Evolutionary conservation across 2,888 invertebrate genomes (phyloP).

Genomic region (Drosophila silvestris): DNA sequence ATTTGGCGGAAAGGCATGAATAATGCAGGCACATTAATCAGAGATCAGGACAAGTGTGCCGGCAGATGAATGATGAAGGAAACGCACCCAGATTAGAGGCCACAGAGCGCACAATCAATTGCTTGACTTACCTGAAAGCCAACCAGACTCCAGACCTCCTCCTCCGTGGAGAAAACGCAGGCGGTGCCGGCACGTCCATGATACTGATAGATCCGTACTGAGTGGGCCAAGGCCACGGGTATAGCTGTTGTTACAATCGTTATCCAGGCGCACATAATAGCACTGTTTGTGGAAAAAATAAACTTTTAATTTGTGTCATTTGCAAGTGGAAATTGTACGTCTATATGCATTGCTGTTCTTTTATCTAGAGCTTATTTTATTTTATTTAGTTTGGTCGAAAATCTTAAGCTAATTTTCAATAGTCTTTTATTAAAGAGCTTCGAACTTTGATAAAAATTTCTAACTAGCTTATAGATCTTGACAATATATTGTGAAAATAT

Average conservation of each 20-base stretch:
- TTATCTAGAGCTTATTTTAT: neutral
- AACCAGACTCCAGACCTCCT: slow-evolving; percentile 86
- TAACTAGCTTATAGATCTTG: no score
- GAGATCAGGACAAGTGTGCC: neutral
- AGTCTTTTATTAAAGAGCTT: neutral
- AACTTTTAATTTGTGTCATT: neutral
- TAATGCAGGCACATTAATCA: slow-evolving; percentile 53
- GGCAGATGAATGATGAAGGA: neutral
- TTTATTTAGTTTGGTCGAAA: neutral
- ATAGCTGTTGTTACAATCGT: slow-evolving; percentile 92
- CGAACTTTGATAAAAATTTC: neutral
- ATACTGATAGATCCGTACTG: slow-evolving; percentile 89
- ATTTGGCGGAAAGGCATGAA: slow-evolving; percentile 46
- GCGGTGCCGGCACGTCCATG: slow-evolving; percentile 88
- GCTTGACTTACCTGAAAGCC: slow-evolving; percentile 84
- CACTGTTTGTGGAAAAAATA: slow-evolving; percentile 84
- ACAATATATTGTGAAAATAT: neutral
- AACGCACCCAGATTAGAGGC: slow-evolving; percentile 33
- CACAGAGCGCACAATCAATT: slow-evolving; percentile 46
- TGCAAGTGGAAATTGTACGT: neutral
- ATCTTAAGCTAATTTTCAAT: neutral
- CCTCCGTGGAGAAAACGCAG: slow-evolving; percentile 89
- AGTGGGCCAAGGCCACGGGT: slow-evolving; percentile 92
- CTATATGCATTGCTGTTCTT: neutral
- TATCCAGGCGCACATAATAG: slow-evolving; percentile 92